Base-by-base conservation (phyloP, 1,140 invertebrate species). In the Magallana ariakensis region DNA sequence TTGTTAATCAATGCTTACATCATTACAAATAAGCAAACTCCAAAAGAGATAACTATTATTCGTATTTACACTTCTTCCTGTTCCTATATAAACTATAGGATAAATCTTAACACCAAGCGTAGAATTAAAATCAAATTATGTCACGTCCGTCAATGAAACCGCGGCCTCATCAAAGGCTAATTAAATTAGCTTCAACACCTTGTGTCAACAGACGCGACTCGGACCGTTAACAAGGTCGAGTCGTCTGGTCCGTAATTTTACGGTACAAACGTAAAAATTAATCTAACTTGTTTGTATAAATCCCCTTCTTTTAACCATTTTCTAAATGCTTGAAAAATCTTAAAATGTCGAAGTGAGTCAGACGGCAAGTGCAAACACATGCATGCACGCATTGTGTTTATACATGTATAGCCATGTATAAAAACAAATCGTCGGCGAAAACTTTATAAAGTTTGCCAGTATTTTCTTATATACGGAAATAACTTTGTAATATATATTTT, bases 301-400 rank as follows among this genome's bases (percentile, higher is more conserved):
- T 5, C 33, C 5, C 2, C 33, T 46, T 0, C n/a, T n/a, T 46
- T 46, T 46, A 46, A 46, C 33, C 33, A 46, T 46, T 46, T 46
- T 2, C 33, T 46, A 46, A 46, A 46, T 46, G 33, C 33, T 46
- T 46, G 1, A 26, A 75, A 26, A 75, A 75, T 19, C 15, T 22
- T 26, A 75, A 75, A 19, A 75, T 75, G 66, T 75, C 26, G 26
- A 75, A 75, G 26, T 75, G 22, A 75, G 22, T 26, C 22, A 75
- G 22, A 75, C 22, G 13, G 66, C 66, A 75, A 75, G 66, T 75
- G 66, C 26, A 75, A 75, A 75, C 66, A 75, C 66, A 75, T 75
- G 66, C 66, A 70, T 22, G 22, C 1, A 6, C 58, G n/a, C 58
- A 46, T 46, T 46, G 33, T 46, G 33, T 5, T 46, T 46, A 46